Evolutionary conservation across 2,797 vertebrate species (phyloP), one percentile per base, ranked within the genome.

Genomic region (Sebastes paucispinis): DNA sequence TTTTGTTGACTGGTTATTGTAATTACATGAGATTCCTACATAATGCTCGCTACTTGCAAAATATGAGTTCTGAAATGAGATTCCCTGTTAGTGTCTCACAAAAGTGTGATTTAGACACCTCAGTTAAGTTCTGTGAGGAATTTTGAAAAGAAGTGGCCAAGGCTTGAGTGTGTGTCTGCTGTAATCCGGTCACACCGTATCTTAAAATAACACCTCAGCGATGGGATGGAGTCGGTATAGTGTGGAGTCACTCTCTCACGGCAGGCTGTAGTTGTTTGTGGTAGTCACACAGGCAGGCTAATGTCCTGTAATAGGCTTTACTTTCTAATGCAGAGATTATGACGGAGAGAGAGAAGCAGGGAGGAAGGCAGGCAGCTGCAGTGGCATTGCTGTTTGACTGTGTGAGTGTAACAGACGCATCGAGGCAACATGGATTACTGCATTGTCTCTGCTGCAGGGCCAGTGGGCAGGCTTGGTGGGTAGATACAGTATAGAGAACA

Each of bases 291-390:
- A 55, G 71, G 60, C 32, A 6, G 73, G 82, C 39, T 43, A 73
- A 86, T 76, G 54, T 73, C 58, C 65, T 54, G 52, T 93, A 91
- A 93, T 89, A 84, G 83, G 92, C 70, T 93, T 89, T 86, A 70
- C 74, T 71, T 66, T 65, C 67, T 71, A 73, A 76, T 36, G 27
- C 76, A 63, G 78, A 69, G 87, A 89, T 92, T 91, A 90, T 85
- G 82, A 84, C 36, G 32, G 32, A 62, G 63, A 60, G 36, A 11
- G 60, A 47, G 13, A 39, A 39, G 72, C 73, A 75, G 80, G 31
- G 60, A 71, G 36, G 36, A 0, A 39, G 69, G 66, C 55, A 50
- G 73, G n/a, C 29, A 76, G 71, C 73, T 62, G 78, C 62, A 73
- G 64, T 34, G 14, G 63, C 20, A 3, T 18, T 43, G 64, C 12